Evolutionary conservation across 1,140 invertebrate genomes (phyloP).

Genomic region (Cryptotermes secundus): DNA sequence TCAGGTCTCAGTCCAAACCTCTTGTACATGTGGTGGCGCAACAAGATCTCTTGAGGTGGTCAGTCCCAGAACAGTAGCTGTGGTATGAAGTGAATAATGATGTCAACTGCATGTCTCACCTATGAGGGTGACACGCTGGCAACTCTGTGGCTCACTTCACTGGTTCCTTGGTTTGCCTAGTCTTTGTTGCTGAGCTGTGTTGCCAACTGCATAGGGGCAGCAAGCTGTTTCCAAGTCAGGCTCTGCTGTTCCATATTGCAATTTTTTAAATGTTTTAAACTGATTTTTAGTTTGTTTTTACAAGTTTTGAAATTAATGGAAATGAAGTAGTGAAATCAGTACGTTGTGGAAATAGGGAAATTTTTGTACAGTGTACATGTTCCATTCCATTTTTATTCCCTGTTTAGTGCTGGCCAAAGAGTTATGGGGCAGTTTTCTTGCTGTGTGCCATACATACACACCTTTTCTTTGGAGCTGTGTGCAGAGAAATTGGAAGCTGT

Average conservation of each 20-base stretch:
- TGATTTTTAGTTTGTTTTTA: not conserved
- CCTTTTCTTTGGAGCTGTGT: not conserved
- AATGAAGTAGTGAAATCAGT: not conserved
- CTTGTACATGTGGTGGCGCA: conserved; percentile 66
- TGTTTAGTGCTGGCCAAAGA: not conserved
- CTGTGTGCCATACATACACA: not conserved
- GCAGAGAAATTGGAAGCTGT: too few relatives aligned
- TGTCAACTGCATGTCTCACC: conserved; percentile 30
- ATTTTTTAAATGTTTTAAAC: not conserved
- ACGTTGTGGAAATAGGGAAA: not conserved
- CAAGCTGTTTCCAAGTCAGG: not conserved
- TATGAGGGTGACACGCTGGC: conserved; percentile 37
- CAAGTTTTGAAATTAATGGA: not conserved
- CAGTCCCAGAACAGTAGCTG: not conserved
- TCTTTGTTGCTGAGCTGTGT: conserved; percentile 9
- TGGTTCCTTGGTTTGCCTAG: conserved; percentile 31
- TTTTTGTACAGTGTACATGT: not conserved
- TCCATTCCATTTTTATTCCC: not conserved
- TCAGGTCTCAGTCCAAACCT: conserved; percentile 55
- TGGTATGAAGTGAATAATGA: conserved; percentile 6
- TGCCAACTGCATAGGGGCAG: not conserved
- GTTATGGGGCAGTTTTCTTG: not conserved
- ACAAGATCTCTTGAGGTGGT: conserved; percentile 62
- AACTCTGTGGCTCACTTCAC: conserved; percentile 25
- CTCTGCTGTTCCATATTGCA: not conserved